A percentile compares a stretch with the other conserved stretches of the same genome.
Conservation (phyloP, 2,113 vertebrate species). For the Acrocephalus arundinaceus region DNA sequence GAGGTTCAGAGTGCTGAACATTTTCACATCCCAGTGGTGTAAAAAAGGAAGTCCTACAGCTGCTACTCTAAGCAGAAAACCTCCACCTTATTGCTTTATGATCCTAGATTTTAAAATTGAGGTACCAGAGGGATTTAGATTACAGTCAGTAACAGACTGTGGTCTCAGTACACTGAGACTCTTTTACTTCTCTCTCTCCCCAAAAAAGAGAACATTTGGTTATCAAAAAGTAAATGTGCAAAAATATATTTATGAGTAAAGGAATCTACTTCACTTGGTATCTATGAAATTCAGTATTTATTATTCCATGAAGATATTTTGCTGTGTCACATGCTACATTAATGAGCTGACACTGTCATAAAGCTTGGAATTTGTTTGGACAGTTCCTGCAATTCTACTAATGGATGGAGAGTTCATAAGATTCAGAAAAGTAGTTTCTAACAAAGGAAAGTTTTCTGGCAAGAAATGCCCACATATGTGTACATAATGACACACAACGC, state of each 20-base stretch:
- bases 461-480: background rate
- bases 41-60: slow-evolving; percentile 41
- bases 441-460: background rate
- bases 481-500: background rate
- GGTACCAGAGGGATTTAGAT: slow-evolving; percentile 42
- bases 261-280: background rate
- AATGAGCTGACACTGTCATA: background rate
- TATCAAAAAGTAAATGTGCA: slow-evolving; percentile 27
- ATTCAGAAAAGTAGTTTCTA: background rate
- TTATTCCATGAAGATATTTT: background rate
- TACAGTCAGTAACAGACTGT: slow-evolving; percentile 35
- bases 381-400: background rate
- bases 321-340: background rate
- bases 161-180: background rate
- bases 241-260: slow-evolving; percentile 22
- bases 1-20: slow-evolving; percentile 11
- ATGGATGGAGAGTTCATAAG: background rate
- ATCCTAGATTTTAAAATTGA: slow-evolving; percentile 36
- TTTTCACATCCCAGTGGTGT: slow-evolving; percentile 50
- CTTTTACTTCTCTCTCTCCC: background rate
- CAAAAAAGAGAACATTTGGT: background rate
- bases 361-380: background rate
- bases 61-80: slow-evolving; percentile 53
- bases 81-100: slow-evolving; percentile 18
- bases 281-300: background rate